phyloP scores from a whole-genome alignment of 2,888 invertebrate genomes.

The Hipparchia semele region DNA sequence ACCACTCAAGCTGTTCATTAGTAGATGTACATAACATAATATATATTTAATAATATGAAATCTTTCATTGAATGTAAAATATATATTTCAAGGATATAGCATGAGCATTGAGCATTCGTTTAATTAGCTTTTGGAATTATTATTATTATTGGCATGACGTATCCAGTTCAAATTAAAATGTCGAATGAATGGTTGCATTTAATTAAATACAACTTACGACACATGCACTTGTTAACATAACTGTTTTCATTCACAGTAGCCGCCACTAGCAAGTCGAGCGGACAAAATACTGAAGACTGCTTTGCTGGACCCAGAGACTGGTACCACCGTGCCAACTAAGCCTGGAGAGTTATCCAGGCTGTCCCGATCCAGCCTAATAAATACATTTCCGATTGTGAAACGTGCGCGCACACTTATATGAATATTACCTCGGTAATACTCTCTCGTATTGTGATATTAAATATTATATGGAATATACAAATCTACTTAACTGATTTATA shows the following conservation, averaged over 20 bases:
- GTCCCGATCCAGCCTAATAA: slow-evolving; percentile 45
- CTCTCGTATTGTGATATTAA: slow-evolving; percentile 32
- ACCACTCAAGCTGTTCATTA: slow-evolving; percentile 5
- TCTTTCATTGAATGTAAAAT: neutral
- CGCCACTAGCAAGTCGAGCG: slow-evolving; percentile 74
- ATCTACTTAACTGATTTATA: slow-evolving; percentile 5
- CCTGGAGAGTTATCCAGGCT: slow-evolving; percentile 35
- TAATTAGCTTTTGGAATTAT: neutral
- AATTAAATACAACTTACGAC: neutral
- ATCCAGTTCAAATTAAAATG: neutral
- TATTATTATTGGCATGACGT: neutral
- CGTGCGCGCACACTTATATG: slow-evolving; percentile 46
- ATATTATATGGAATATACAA: slow-evolving; percentile 27
- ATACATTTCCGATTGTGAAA: slow-evolving; percentile 53
- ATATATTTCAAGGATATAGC: slow-evolving; percentile 1
- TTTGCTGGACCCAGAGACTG: slow-evolving; percentile 49
- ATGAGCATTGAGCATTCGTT: slow-evolving; percentile 6
- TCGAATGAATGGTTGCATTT: neutral
- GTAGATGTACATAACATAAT: slow-evolving; percentile 1
- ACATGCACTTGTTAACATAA: neutral
- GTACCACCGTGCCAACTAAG: slow-evolving; percentile 38
- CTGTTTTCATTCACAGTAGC: slow-evolving; percentile 60
- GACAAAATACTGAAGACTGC: slow-evolving; percentile 64
- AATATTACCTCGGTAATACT: slow-evolving; percentile 49
- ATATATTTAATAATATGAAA: neutral